A percentile compares a stretch with the other conserved stretches of the same genome.
Conservation (phyloP, 1,140 invertebrate species). For the Ceratosolen solmsi region DNA sequence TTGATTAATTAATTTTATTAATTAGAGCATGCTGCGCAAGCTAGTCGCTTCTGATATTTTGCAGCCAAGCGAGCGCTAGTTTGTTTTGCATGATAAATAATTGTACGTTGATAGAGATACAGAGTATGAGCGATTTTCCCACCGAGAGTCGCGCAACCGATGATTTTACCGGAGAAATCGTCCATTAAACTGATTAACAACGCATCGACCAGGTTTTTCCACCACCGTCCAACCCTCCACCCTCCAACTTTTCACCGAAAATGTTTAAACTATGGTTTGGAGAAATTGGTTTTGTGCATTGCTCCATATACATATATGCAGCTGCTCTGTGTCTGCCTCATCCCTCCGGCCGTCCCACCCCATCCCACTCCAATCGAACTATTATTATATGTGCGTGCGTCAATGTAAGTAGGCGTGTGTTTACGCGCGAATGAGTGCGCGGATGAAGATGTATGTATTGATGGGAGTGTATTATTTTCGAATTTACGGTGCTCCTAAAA, state of each 20-base stretch:
- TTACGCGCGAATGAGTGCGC: too few relatives aligned
- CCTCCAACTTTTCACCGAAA: too few relatives aligned
- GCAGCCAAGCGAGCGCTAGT: background rate
- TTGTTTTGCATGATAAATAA: constrained; percentile 42
- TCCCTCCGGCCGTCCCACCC: too few relatives aligned
- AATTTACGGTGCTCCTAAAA: background rate
- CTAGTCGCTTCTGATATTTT: constrained; percentile 8
- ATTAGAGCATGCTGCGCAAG: constrained; percentile 17
- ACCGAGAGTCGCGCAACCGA: background rate
- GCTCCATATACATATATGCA: too few relatives aligned
- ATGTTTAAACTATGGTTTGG: background rate
- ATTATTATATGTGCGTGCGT: too few relatives aligned
- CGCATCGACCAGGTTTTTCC: background rate
- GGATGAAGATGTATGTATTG: too few relatives aligned
- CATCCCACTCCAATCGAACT: too few relatives aligned
- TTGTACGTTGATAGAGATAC: constrained; percentile 16
- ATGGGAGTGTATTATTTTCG: background rate
- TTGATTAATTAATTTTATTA: constrained; percentile 51
- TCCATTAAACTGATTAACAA: constrained; percentile 31
- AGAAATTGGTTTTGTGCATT: background rate
- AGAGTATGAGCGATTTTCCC: background rate
- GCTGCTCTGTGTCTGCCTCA: too few relatives aligned
- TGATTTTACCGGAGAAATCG: constrained; percentile 22
- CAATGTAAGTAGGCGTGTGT: too few relatives aligned
- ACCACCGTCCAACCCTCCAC: too few relatives aligned